Percentiles rank a stretch among this genome's conserved stretches.
These are phyloP conservation scores for Drosophila kanapiae DNA, from an alignment of 1,140 invertebrate genomes.

Conservation along the genomic window DNA sequence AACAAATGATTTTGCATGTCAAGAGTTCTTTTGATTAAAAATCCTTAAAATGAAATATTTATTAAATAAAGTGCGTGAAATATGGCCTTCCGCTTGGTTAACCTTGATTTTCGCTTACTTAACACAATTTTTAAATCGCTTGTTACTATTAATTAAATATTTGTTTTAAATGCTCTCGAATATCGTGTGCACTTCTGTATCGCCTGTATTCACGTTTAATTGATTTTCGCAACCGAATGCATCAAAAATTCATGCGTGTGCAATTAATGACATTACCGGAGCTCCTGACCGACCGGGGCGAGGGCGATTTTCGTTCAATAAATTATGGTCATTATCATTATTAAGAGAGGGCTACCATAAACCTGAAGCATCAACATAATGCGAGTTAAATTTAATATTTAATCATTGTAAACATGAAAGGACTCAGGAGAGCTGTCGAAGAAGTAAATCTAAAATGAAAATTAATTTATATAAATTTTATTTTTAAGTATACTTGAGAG, in stretches of 20 bases:
- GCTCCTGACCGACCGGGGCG: constrained; percentile 6
- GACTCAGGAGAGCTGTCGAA: not conserved
- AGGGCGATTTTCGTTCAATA: constrained; percentile 34
- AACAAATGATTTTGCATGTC: not conserved
- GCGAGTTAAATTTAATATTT: constrained; percentile 39
- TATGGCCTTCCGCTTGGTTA: not conserved
- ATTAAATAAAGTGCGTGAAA: not conserved
- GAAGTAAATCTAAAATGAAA: constrained; percentile 12
- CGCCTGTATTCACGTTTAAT: constrained; percentile 67
- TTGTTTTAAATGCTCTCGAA: constrained; percentile 34
- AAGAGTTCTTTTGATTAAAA: not conserved
- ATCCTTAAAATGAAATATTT: not conserved
- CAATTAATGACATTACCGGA: constrained; percentile 72
- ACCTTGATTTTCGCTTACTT: constrained; percentile 9
- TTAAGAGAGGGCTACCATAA: constrained; percentile 25
- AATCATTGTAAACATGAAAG: constrained; percentile 1
- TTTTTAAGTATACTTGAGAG: not conserved
- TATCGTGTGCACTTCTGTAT: constrained; percentile 16
- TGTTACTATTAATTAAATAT: constrained; percentile 31
- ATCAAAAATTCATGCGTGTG: constrained; percentile 76
- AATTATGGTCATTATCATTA: constrained; percentile 52
- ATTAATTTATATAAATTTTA: constrained; percentile 4
- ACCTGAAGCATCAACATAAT: constrained; percentile 27
- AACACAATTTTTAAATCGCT: constrained; percentile 10
- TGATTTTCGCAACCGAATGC: constrained; percentile 76